A percentile compares a stretch with the other conserved stretches of the same genome.
Conservation (phyloP, 2,888 invertebrate species). For the Thalpophila matura region DNA sequence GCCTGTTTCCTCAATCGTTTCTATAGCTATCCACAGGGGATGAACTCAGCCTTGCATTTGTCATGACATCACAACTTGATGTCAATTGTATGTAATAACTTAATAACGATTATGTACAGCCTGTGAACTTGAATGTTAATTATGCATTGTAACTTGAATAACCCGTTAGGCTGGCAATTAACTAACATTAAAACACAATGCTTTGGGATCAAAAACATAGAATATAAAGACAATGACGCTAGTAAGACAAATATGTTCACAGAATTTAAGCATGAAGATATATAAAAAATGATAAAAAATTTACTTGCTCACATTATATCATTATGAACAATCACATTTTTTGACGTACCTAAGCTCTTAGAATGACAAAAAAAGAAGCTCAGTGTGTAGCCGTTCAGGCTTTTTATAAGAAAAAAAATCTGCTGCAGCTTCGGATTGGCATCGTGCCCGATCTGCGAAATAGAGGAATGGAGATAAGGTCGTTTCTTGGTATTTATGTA, state of each 20-base stretch:
- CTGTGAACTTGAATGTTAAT: slow-evolving; percentile 70
- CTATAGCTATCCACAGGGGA: slow-evolving; percentile 9
- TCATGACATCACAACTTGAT: slow-evolving; percentile 48
- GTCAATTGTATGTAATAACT: slow-evolving; percentile 56
- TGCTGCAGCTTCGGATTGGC: slow-evolving; percentile 18
- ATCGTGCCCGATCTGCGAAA: background rate
- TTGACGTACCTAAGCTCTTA: background rate
- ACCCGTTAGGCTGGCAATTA: slow-evolving; percentile 65
- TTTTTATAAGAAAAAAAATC: slow-evolving; percentile 15
- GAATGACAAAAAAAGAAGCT: background rate
- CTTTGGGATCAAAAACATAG: slow-evolving; percentile 45
- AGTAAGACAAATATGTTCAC: slow-evolving; percentile 21
- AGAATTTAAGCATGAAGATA: slow-evolving; percentile 8
- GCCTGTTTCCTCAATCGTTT: slow-evolving; percentile 5
- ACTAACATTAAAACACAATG: slow-evolving; percentile 56
- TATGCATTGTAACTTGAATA: slow-evolving; percentile 66
- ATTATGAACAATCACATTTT: background rate
- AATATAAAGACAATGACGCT: slow-evolving; percentile 39
- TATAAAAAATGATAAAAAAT: slow-evolving; percentile 10
- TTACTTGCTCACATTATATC: slow-evolving; percentile 19
- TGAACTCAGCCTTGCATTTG: slow-evolving; percentile 12
- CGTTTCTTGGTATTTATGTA: slow-evolving; percentile 26
- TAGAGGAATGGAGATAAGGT: background rate
- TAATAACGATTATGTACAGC: slow-evolving; percentile 59
- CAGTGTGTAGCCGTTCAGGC: background rate